These are phyloP conservation scores for Peromyscus polionotus DNA, from an alignment of 2,113 vertebrate species.

Conservation along the genomic window DNA sequence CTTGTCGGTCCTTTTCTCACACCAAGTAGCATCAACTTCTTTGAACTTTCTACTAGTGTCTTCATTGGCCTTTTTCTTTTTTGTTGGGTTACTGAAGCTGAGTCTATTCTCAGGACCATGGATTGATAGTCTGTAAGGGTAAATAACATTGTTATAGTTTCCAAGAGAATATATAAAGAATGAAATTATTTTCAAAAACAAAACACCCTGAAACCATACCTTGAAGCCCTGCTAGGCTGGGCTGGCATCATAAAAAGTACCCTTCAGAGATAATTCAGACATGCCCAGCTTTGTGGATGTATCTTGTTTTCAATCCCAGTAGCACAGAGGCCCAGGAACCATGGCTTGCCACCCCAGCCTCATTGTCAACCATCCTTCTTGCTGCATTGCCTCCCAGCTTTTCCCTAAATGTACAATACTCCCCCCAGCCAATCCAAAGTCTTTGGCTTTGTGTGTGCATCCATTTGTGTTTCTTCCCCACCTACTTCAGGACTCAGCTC, in stretches of 20 bases:
- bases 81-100: neutral
- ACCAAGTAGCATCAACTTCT: neutral
- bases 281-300: accelerated
- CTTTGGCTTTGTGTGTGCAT: neutral
- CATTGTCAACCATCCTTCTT: neutral
- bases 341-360: neutral
- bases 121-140: neutral
- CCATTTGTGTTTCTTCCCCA: neutral
- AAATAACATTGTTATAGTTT: neutral
- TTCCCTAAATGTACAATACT: neutral
- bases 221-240: neutral
- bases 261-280: neutral
- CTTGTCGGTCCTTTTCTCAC: neutral
- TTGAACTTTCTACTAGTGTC: neutral
- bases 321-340: neutral
- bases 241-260: neutral
- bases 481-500: neutral
- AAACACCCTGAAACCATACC: neutral
- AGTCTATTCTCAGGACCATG: neutral
- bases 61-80: neutral
- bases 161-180: neutral
- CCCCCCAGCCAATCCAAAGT: neutral
- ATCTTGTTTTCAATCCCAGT: neutral
- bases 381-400: neutral
- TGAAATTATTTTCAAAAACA: neutral